These are phyloP conservation scores for Lagopus muta DNA, from an alignment of 2,113 vertebrate species.

Conservation along the genomic window DNA sequence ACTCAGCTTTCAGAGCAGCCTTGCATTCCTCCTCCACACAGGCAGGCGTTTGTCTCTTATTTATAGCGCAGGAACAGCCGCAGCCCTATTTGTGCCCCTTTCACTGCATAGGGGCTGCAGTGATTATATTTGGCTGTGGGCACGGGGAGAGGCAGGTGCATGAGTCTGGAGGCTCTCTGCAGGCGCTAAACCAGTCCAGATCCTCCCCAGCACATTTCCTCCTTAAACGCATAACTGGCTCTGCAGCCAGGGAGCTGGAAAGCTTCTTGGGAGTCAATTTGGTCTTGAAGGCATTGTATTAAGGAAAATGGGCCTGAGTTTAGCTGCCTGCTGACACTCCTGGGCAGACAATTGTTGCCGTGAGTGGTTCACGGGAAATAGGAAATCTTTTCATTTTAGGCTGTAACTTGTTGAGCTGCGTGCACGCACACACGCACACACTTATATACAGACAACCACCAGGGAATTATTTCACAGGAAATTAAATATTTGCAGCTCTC, in stretches of 20 bases:
- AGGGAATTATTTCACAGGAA: constrained; percentile 62
- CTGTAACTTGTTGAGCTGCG: background rate
- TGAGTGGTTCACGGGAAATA: background rate
- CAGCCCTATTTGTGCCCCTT: constrained; percentile 32
- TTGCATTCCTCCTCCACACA: constrained; percentile 48
- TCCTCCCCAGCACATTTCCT: constrained; percentile 27
- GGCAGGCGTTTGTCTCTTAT: constrained; percentile 57
- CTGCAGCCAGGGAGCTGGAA: constrained; percentile 22
- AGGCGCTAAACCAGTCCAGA: background rate
- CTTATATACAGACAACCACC: background rate
- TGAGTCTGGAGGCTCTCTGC: constrained; percentile 37
- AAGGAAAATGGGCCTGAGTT: background rate
- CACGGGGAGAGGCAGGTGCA: constrained; percentile 58
- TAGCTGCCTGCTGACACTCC: background rate
- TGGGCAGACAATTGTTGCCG: background rate
- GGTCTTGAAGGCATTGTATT: background rate
- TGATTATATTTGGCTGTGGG: constrained; percentile 44
- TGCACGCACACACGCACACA: background rate
- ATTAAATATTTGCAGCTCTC: constrained; percentile 65
- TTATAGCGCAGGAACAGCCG: constrained; percentile 54
- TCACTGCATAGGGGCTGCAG: background rate
- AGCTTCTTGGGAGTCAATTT: background rate
- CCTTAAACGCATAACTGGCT: background rate
- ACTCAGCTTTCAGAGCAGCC: constrained; percentile 49
- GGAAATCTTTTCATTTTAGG: constrained; percentile 5